Evolutionary conservation across 2,113 vertebrate species (phyloP).

Genomic region (Catagonus wagneri): DNA sequence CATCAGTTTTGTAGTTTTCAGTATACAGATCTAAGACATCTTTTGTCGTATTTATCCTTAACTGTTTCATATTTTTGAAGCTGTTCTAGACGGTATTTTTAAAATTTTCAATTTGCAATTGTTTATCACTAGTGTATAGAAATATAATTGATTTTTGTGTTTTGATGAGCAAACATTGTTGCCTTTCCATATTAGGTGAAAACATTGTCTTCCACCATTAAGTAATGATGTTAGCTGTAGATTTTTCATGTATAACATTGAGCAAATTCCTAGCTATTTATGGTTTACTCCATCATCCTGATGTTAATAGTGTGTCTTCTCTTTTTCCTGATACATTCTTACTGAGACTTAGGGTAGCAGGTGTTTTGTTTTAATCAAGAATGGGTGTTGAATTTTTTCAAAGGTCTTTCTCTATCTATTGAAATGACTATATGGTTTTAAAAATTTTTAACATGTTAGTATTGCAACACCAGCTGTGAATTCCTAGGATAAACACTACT

Average conservation of each 20-base stretch:
- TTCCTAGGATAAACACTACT: neutral
- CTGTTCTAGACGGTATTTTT: neutral
- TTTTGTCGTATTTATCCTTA: neutral
- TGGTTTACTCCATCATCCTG: neutral
- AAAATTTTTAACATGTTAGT: neutral
- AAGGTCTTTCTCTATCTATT: neutral
- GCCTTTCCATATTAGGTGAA: neutral
- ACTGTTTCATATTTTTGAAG: slow-evolving; percentile 34
- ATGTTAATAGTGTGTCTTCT: too few species aligned
- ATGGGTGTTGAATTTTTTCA: neutral
- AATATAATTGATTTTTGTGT: neutral
- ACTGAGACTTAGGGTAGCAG: too few species aligned
- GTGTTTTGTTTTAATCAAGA: slow-evolving; percentile 22
- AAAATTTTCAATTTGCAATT: neutral
- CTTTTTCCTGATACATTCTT: too few species aligned
- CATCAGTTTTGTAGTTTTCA: neutral
- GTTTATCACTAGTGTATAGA: neutral
- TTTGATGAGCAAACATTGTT: neutral
- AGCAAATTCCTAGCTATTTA: neutral
- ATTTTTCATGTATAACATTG: neutral
- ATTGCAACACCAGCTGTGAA: neutral
- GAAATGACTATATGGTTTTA: neutral
- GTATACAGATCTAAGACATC: neutral
- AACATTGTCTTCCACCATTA: neutral
- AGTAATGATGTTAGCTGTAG: neutral